Evolutionary conservation across 2,113 vertebrate species (phyloP).

Genomic region (Gavialis gangeticus): DNA sequence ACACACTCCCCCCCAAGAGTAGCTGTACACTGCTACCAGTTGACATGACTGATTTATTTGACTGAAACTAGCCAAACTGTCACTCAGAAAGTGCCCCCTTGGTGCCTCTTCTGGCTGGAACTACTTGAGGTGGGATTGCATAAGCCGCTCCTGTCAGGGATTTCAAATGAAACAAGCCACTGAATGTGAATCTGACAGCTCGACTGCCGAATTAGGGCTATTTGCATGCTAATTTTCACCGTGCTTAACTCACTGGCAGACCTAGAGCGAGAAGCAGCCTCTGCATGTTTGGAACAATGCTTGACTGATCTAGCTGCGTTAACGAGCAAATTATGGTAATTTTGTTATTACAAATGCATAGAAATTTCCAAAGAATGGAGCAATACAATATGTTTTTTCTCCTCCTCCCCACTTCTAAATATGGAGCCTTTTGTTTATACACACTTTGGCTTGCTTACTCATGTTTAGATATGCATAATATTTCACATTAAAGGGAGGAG

Average conservation of each 20-base stretch:
- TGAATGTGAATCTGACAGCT: slow-evolving; percentile 84
- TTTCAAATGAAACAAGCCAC: slow-evolving; percentile 81
- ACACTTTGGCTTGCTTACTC: slow-evolving; percentile 69
- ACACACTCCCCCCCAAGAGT: fast-evolving
- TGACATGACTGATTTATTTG: slow-evolving; percentile 64
- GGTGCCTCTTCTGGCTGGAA: slow-evolving; percentile 80
- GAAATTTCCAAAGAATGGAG: slow-evolving; percentile 86
- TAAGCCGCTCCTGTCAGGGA: slow-evolving; percentile 83
- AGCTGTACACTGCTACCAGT: not conserved
- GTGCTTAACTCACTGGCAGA: slow-evolving; percentile 83
- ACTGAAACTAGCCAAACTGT: slow-evolving; percentile 82
- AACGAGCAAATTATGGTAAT: slow-evolving; percentile 92
- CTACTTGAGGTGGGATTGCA: slow-evolving; percentile 77
- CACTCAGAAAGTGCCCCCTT: slow-evolving; percentile 84
- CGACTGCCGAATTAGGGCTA: slow-evolving; percentile 85
- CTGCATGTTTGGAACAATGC: slow-evolving; percentile 84
- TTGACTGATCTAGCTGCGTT: slow-evolving; percentile 89
- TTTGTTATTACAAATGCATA: slow-evolving; percentile 92
- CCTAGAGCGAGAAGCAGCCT: slow-evolving; percentile 75
- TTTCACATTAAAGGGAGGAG: not conserved
- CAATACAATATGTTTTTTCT: slow-evolving; percentile 81
- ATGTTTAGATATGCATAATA: slow-evolving; percentile 39
- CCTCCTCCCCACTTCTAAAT: slow-evolving; percentile 78
- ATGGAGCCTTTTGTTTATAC: slow-evolving; percentile 78
- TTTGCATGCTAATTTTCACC: slow-evolving; percentile 89